These are phyloP conservation scores for Subacronicta megacephala DNA, from an alignment of 2,888 invertebrate genomes.

Conservation along the genomic window DNA sequence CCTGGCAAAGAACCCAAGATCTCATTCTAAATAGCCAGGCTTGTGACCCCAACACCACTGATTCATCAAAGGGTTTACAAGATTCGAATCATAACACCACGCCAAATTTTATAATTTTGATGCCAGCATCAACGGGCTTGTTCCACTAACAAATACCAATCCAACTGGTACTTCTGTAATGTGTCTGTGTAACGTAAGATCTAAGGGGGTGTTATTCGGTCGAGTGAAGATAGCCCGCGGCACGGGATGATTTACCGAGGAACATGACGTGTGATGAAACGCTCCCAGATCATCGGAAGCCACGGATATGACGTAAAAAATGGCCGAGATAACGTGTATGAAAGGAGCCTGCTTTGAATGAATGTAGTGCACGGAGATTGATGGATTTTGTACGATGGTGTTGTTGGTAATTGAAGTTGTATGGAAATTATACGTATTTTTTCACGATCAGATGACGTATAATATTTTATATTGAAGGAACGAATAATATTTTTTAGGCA, in stretches of 20 bases:
- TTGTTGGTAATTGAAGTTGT: slow-evolving; percentile 14
- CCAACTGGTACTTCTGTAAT: slow-evolving; percentile 21
- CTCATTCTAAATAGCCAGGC: too few species aligned
- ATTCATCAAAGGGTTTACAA: too few species aligned
- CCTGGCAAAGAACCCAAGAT: too few species aligned
- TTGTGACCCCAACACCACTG: too few species aligned
- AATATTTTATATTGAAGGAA: slow-evolving; percentile 3
- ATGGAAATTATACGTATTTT: slow-evolving; percentile 17
- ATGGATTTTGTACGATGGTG: slow-evolving; percentile 22
- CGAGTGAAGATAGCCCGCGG: slow-evolving; percentile 57
- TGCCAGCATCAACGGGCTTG: neutral
- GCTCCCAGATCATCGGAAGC: slow-evolving; percentile 45
- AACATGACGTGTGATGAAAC: slow-evolving; percentile 57
- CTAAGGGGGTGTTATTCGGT: slow-evolving; percentile 54
- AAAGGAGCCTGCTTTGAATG: slow-evolving; percentile 38
- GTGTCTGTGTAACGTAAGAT: slow-evolving; percentile 13
- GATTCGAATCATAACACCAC: too few species aligned
- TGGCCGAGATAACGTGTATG: slow-evolving; percentile 48
- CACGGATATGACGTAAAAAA: slow-evolving; percentile 46
- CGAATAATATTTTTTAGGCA: too few species aligned
- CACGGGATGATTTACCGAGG: slow-evolving; percentile 57
- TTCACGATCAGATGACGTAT: neutral
- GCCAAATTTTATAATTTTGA: neutral
- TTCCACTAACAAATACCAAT: neutral
- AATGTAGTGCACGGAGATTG: slow-evolving; percentile 42